Conservation (phyloP, 2,113 vertebrate species). For the Plectropomus leopardus region DNA sequence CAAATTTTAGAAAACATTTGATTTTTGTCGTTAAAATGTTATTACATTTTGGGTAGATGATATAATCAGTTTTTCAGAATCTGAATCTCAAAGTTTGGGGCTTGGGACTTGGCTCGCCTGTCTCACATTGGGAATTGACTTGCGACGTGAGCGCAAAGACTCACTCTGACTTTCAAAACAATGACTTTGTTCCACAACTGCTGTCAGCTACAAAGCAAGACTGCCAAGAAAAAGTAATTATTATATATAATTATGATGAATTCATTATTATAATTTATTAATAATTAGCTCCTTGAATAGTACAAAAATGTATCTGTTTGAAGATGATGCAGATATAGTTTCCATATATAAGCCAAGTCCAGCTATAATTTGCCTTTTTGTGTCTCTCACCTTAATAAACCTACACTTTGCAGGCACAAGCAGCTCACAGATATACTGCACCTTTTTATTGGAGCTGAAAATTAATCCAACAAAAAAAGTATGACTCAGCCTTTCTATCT, state of each 20-base stretch:
- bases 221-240: neutral
- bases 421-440: neutral
- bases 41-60: too few species aligned
- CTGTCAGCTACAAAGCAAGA: neutral
- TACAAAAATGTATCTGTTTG: neutral
- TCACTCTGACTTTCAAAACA: too few species aligned
- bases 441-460: neutral
- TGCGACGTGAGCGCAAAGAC: too few species aligned
- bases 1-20: too few species aligned
- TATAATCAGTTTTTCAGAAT: too few species aligned
- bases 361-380: neutral
- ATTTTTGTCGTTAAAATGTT: too few species aligned
- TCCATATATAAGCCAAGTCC: neutral
- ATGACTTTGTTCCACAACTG: too few species aligned
- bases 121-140: too few species aligned
- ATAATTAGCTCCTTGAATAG: neutral
- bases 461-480: conserved; percentile 10
- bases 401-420: neutral
- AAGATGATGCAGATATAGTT: neutral
- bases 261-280: neutral
- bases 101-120: too few species aligned
- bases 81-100: too few species aligned
- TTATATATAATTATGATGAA: neutral
- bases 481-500: conserved; percentile 37
- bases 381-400: neutral